phyloP scores from a whole-genome alignment of 2,797 vertebrate species.

The Lateolabrax maculatus region DNA sequence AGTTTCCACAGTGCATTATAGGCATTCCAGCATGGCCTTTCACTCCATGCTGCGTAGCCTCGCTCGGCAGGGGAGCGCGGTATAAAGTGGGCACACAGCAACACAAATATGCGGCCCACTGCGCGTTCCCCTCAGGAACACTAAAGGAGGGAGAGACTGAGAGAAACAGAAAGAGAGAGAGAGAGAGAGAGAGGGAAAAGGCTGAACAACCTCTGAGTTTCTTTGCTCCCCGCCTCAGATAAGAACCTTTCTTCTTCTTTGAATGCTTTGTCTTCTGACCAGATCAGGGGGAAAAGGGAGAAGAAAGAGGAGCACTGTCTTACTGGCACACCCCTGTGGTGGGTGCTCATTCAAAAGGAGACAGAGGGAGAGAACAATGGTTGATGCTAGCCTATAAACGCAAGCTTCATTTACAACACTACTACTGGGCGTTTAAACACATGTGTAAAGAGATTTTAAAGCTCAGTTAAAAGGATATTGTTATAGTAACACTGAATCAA shows the following conservation, averaged over 20 bases:
- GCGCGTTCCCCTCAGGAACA: slow-evolving; percentile 65
- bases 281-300: slow-evolving; percentile 63
- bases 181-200: not conserved
- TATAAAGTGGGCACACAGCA: slow-evolving; percentile 82
- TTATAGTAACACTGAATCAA: slow-evolving; percentile 22
- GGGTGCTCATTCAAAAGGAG: slow-evolving; percentile 63
- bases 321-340: slow-evolving; percentile 69
- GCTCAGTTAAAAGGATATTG: slow-evolving; percentile 27
- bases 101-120: slow-evolving; percentile 79
- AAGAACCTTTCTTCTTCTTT: slow-evolving; percentile 74
- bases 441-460: slow-evolving; percentile 40
- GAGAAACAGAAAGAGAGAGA: slow-evolving; percentile 15
- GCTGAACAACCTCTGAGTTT: slow-evolving; percentile 56
- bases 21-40: slow-evolving; percentile 83
- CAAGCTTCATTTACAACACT: slow-evolving; percentile 36
- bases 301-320: slow-evolving; percentile 60
- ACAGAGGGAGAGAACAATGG: slow-evolving; percentile 63
- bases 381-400: slow-evolving; percentile 34
- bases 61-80: slow-evolving; percentile 74
- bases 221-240: slow-evolving; percentile 68
- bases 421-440: slow-evolving; percentile 33
- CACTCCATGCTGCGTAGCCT: slow-evolving; percentile 74
- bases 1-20: slow-evolving; percentile 85
- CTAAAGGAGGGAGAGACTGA: slow-evolving; percentile 51
- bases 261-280: slow-evolving; percentile 77